Evolutionary conservation across 2,797 vertebrate genomes (phyloP), one percentile per base, ranked within the genome.

Genomic region (Lepidocolaptes lacrymiger): DNA sequence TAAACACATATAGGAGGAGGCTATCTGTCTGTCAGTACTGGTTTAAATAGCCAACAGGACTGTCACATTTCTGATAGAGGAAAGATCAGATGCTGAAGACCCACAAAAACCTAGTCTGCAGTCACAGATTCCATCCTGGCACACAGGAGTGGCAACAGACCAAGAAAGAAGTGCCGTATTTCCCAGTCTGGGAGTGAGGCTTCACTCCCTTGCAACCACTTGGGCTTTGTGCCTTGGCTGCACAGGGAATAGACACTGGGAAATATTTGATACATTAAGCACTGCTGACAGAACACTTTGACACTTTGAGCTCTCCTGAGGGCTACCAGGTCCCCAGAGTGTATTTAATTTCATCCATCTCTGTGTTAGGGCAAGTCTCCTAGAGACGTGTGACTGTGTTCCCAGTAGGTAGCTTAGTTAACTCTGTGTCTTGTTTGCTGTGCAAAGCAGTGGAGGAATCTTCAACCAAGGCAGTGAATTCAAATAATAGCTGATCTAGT

Each of bases 321-420:
- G n/a, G 34, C 36, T 49, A 37, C 48, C 77, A 63, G 39, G 39
- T 91, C 44, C 34, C 59, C 49, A 36, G 14, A 82, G 52, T 10
- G 30, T 54, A 16, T 41, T 82, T 54, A 19, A 16, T 84, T 79
- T 89, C 52, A 68, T 80, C 64, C 52, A 61, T 71, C 0, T 1
- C 27, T 27, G 34, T 89, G 88, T 71, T 49, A 58, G 56, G 30
- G 34, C 74, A 83, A 39, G 49, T 28, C 15, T 52, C 20, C 59
- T 32, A 43, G 58, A 80, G 68, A 54, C 0, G 0, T 0, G 0
- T 56, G 52, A 34, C 75, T 79, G 32, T 10, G 37, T 32, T 91
- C 56, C 80, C 30, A 16, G 63, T 3, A 52, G 55, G 36, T n/a
- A 46, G 44, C 24, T 77, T 36, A 18, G 32, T 46, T 92, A 93